Base-by-base conservation (phyloP, 1,140 invertebrate genomes). In the Drosophila ambigua region DNA sequence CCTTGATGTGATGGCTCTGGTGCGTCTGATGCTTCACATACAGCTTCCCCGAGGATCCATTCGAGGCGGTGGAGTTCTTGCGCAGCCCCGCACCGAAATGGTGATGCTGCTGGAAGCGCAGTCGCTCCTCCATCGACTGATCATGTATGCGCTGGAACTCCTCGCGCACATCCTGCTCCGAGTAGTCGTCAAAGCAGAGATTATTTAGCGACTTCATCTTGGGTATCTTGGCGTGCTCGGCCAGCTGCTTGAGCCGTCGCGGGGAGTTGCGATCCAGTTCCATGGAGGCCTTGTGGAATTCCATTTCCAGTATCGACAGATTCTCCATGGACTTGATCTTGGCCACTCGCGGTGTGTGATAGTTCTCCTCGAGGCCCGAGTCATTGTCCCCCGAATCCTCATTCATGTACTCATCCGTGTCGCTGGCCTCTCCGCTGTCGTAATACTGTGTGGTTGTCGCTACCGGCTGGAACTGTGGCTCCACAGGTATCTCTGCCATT, bases 251-350 rank as follows among this genome's bases (percentile, higher is more conserved):
- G 0, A 91, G 77, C 0, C 90, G 81, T 5, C 90, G 79, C 45
- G 90, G 90, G 6, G 90, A 91, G 68, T 91, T 91, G 0, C 89
- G 75, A 69, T 91, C 85, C 51, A 91, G 55, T 44, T 90, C 85
- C 69, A 88, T 83, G 7, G 90, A 91, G 7, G 90, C 90, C 46
- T 85, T 90, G 60, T 91, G 88, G 28, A 91, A 91, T 28, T 91
- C 88, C 90, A 91, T 91, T 54, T 91, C 90, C 2, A 91, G 59
- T 52, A 91, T 87, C 16, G 90, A 91, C 7, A 91, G 60, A 77
- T 91, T 91, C 58, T 91, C 90, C 90, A 91, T 91, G 0, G 90
- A 91, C 57, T 91, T 91, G 24, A 91, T 90, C 79, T 91, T 91
- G 8, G 89, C 77, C 54, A 91, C 90, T 1, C 90, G 73, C 0